These are phyloP conservation scores for Sus cebifrons DNA, from an alignment of 2,797 vertebrate species.

Conservation along the genomic window DNA sequence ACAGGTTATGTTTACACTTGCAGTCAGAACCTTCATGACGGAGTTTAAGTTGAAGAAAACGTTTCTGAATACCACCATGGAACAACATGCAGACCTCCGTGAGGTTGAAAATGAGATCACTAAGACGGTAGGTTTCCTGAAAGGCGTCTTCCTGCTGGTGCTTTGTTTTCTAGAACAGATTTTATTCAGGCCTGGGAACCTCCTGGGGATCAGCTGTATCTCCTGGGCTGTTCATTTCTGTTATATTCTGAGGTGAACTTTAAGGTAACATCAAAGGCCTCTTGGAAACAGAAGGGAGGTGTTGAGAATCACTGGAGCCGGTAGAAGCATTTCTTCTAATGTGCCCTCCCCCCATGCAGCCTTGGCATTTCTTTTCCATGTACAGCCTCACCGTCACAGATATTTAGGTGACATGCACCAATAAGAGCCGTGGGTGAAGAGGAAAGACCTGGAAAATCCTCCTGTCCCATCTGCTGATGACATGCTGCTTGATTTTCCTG, in stretches of 20 bases:
- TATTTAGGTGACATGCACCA: neutral
- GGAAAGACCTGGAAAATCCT: neutral
- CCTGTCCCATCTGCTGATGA: neutral
- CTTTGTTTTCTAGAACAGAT: conserved; percentile 38
- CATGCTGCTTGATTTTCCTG: neutral
- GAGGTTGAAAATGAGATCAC: conserved; percentile 94
- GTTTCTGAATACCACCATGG: conserved; percentile 86
- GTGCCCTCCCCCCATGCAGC: neutral
- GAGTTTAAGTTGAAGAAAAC: conserved; percentile 87
- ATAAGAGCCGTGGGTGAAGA: neutral
- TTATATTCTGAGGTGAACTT: conserved; percentile 8
- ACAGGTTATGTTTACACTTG: conserved; percentile 77
- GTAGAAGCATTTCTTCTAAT: neutral
- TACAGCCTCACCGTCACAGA: neutral
- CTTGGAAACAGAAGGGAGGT: neutral
- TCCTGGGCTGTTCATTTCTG: neutral
- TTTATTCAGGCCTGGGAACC: neutral
- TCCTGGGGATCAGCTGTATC: neutral
- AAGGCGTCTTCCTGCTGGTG: neutral
- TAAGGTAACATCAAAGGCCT: neutral
- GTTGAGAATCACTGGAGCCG: neutral
- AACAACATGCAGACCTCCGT: conserved; percentile 89
- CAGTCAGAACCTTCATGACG: conserved; percentile 96
- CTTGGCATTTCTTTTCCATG: neutral
- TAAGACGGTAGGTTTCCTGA: conserved; percentile 92